Conservation (phyloP, 2,113 vertebrate genomes). For the Nettapus auritus region DNA sequence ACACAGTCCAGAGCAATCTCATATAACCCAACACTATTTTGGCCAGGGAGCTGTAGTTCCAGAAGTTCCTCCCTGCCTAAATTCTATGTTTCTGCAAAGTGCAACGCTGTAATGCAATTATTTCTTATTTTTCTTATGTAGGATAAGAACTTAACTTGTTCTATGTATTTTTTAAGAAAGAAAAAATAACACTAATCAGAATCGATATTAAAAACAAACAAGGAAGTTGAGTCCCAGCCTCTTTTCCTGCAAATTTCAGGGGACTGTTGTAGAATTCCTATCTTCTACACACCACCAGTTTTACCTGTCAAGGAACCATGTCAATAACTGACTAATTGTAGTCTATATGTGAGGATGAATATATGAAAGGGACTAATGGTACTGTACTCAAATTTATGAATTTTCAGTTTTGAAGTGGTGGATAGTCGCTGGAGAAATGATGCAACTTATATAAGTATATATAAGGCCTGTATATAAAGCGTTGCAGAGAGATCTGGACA, state of each 20-base stretch:
- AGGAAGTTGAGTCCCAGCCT: not conserved
- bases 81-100: not conserved
- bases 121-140: not conserved
- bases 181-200: not conserved
- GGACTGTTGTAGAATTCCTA: not conserved
- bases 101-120: not conserved
- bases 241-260: not conserved
- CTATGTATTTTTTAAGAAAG: not conserved
- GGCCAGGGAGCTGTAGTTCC: not conserved
- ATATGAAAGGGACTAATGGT: not conserved
- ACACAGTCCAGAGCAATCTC: not conserved
- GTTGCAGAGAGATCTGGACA: no score
- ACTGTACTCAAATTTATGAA: not conserved
- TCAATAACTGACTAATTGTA: not conserved
- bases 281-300: not conserved
- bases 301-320: not conserved
- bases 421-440: not conserved
- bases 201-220: not conserved
- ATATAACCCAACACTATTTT: not conserved
- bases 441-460: accelerated
- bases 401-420: not conserved
- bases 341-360: not conserved
- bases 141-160: not conserved
- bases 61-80: not conserved
- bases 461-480: no score